Conservation (phyloP, 37 sponge, comb jelly and placozoan species). For the Ianthella basta region DNA sequence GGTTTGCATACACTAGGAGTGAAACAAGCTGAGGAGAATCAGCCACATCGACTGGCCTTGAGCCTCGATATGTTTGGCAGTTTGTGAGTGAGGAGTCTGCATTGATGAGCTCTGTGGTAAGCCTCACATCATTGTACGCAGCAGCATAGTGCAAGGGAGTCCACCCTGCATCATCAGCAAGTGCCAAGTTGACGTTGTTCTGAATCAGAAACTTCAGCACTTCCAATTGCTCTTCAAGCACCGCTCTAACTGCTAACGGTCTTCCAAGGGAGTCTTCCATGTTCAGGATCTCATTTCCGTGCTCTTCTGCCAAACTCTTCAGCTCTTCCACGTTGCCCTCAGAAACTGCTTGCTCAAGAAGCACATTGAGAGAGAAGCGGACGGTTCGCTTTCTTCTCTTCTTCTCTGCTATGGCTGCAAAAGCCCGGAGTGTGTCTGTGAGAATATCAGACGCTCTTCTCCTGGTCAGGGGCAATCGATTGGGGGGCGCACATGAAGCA, state of each 20-base stretch:
- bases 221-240: constrained; percentile 1
- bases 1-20: constrained; percentile 5
- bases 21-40: constrained; percentile 1
- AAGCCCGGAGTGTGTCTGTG: background rate
- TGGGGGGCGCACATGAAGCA: no score
- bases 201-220: background rate
- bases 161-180: constrained; percentile 24
- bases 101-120: background rate
- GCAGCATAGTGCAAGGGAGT: constrained; percentile 8
- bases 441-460: constrained; percentile 21
- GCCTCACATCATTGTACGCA: background rate
- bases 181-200: background rate
- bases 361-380: constrained; percentile 1
- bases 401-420: background rate
- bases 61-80: background rate
- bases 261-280: background rate
- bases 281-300: constrained; percentile 18
- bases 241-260: constrained; percentile 3
- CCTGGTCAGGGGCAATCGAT: no score
- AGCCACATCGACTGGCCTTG: constrained; percentile 23
- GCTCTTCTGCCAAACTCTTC: background rate
- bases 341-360: background rate
- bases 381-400: constrained; percentile 2
- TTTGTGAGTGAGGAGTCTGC: background rate
- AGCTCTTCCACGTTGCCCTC: constrained; percentile 20